Percentiles rank a stretch among this genome's conserved stretches.
Evolutionary conservation across 2,797 vertebrate species (phyloP).

Genomic region (Sebastes iracundus): DNA sequence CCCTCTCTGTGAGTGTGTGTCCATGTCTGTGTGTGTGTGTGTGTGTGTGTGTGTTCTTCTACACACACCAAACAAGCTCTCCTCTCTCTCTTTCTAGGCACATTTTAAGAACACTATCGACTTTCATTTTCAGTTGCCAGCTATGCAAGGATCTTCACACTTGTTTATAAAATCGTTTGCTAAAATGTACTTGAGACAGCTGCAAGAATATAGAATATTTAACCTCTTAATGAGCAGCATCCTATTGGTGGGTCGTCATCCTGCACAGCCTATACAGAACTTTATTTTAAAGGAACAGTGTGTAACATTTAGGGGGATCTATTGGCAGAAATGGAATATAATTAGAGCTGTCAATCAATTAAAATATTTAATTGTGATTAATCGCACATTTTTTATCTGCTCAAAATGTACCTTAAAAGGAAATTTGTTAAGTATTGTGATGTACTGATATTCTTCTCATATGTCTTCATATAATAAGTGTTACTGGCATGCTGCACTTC

Average conservation of each 20-base stretch:
- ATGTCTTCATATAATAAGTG: no score
- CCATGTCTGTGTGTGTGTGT: neutral
- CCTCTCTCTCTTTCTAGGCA: neutral
- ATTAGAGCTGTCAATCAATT: no score
- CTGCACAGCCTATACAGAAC: neutral
- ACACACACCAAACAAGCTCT: neutral
- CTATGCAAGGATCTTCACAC: neutral
- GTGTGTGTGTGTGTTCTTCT: neutral
- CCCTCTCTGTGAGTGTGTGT: conserved; percentile 31
- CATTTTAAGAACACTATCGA: neutral
- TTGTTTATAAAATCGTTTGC: neutral
- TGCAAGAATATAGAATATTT: neutral
- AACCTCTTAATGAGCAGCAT: neutral
- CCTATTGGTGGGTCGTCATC: neutral
- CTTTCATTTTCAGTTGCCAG: neutral
- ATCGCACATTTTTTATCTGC: no score
- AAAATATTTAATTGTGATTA: no score
- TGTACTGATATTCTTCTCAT: no score
- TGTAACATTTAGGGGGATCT: no score
- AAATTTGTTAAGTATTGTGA: no score
- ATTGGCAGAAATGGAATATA: no score
- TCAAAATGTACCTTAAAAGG: no score
- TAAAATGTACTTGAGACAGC: neutral
- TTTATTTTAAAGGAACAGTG: neutral
- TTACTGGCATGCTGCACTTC: no score